phyloP scores from a whole-genome alignment of 37 sponge, comb jelly and placozoan genomes.

The Halisarca cf. caerulea region DNA sequence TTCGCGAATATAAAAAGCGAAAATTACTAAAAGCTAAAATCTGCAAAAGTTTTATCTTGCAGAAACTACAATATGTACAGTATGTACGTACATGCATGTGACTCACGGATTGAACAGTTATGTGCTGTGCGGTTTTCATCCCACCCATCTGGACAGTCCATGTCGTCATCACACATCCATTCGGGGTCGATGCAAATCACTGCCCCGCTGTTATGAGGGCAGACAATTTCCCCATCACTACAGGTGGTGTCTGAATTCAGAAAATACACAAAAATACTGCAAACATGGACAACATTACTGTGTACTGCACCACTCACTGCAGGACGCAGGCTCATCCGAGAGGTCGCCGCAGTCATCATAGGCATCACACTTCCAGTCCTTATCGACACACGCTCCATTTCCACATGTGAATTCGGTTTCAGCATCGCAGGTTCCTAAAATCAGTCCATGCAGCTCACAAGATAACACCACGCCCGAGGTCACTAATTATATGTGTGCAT shows the following conservation, averaged over 20 bases:
- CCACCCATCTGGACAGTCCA: constrained; percentile 14
- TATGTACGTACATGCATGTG: no score
- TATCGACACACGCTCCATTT: neutral
- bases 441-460: no score
- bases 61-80: no score
- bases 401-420: neutral
- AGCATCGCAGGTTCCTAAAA: no score
- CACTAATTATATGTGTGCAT: no score
- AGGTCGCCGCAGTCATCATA: neutral
- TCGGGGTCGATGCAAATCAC: neutral
- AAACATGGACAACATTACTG: neutral
- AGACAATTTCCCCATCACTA: neutral
- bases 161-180: constrained; percentile 9
- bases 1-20: no score
- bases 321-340: neutral
- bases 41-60: no score
- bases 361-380: constrained; percentile 12
- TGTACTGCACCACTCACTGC: neutral
- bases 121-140: constrained; percentile 3
- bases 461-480: no score
- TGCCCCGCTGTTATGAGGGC: neutral
- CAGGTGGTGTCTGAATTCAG: neutral
- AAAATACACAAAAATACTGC: neutral
- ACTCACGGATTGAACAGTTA: no score
- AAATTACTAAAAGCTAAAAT: no score